Conservation (phyloP, 2,113 vertebrate species). For the Meles meles region DNA sequence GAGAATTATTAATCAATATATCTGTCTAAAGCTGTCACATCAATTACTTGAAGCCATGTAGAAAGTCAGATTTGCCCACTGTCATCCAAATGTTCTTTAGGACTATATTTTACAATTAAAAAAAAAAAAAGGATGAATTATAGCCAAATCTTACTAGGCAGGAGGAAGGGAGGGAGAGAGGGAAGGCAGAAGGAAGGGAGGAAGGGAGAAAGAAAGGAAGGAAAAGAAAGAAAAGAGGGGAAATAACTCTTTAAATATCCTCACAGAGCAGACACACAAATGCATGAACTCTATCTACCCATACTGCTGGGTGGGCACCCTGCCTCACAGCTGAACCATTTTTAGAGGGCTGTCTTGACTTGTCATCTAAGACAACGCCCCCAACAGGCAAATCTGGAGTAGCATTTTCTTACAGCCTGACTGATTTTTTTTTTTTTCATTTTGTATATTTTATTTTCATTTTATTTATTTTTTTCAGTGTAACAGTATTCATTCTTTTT, state of each 20-base stretch:
- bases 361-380: not conserved
- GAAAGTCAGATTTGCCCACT: constrained; percentile 36
- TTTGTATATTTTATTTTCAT: too few species aligned
- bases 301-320: not conserved
- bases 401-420: not conserved
- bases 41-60: constrained; percentile 43
- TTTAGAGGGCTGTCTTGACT: not conserved
- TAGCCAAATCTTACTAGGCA: not conserved
- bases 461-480: too few species aligned
- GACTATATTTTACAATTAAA: constrained; percentile 27
- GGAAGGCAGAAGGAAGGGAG: not conserved
- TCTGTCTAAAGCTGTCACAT: constrained; percentile 56
- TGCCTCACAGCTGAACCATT: not conserved
- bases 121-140: not conserved
- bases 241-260: not conserved
- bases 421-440: too few species aligned
- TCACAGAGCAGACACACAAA: not conserved
- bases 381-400: not conserved
- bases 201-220: not conserved
- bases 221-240: not conserved
- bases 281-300: not conserved
- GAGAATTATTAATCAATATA: constrained; percentile 65
- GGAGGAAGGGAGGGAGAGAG: not conserved
- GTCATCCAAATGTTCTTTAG: constrained; percentile 31
- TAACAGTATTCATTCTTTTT: too few species aligned